Evolutionary conservation across 2,113 vertebrate genomes (phyloP).

Genomic region (Astur gentilis): DNA sequence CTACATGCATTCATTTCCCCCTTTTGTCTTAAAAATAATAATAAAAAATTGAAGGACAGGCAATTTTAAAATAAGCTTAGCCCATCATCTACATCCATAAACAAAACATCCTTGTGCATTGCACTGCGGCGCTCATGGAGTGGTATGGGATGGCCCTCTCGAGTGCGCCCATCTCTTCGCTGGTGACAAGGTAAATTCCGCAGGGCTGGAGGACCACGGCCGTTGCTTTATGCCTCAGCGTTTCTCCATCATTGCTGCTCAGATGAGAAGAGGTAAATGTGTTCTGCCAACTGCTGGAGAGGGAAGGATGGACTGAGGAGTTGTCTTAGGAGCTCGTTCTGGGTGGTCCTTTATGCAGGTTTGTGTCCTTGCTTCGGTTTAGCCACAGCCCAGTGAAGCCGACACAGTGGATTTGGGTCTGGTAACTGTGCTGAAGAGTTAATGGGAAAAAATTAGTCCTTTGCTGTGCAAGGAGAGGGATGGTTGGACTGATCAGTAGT

Average conservation of each 20-base stretch:
- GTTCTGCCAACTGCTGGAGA: not conserved
- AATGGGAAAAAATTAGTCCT: not conserved
- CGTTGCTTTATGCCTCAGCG: rapidly evolving
- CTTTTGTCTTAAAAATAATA: not conserved
- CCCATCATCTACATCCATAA: not conserved
- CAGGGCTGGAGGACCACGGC: not conserved
- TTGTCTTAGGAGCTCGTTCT: not conserved
- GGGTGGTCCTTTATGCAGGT: too few relatives aligned
- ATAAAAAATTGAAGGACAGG: not conserved
- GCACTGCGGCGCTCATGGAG: rapidly evolving
- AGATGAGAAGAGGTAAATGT: not conserved
- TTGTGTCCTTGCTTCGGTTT: not conserved
- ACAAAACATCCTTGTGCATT: rapidly evolving
- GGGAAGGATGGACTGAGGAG: not conserved
- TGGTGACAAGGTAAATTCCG: not conserved
- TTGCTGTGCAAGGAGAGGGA: not conserved
- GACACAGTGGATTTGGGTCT: not conserved
- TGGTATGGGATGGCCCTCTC: rapidly evolving
- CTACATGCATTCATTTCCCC: not conserved
- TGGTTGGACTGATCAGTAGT: not conserved
- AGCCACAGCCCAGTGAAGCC: too few relatives aligned
- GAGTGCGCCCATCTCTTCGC: not conserved
- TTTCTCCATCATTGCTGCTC: not conserved
- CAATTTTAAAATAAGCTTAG: not conserved
- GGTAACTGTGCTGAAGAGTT: too few relatives aligned